Evolutionary conservation across 2,797 vertebrate species (phyloP).

Genomic region (Acanthopagrus latus): DNA sequence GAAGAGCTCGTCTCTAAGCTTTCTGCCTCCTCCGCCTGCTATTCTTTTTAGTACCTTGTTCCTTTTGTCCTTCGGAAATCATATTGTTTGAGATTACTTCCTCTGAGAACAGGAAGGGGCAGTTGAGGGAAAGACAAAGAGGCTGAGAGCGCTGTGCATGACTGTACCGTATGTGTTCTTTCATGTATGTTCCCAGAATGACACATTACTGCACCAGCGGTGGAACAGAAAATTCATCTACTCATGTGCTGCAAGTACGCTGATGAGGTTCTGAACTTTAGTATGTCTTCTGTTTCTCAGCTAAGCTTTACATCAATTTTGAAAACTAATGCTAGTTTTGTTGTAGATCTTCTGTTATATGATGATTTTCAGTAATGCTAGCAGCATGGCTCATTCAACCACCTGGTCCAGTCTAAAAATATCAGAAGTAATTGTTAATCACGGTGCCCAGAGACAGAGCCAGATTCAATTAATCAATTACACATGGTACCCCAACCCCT

Average conservation of each 20-base stretch:
- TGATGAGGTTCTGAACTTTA: not conserved
- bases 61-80: constrained; percentile 79
- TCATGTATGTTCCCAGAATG: not conserved
- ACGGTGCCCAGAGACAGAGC: no score
- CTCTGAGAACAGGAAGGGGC: constrained; percentile 78
- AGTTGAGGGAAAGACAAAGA: constrained; percentile 58
- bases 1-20: not conserved
- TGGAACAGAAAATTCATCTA: no score
- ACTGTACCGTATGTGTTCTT: not conserved
- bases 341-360: not conserved
- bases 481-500: no score
- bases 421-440: not conserved
- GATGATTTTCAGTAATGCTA: not conserved
- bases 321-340: not conserved
- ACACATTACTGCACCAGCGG: not conserved
- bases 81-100: constrained; percentile 87
- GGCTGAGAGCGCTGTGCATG: constrained; percentile 14
- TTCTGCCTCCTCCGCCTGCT: not conserved
- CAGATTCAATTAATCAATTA: no score
- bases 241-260: not conserved
- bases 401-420: not conserved
- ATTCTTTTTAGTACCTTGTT: constrained; percentile 64
- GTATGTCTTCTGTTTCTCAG: not conserved
- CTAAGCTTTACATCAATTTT: not conserved
- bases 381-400: not conserved